Conservation (phyloP, 2,888 invertebrate genomes). For the Prosopocoilus inquinatus region DNA sequence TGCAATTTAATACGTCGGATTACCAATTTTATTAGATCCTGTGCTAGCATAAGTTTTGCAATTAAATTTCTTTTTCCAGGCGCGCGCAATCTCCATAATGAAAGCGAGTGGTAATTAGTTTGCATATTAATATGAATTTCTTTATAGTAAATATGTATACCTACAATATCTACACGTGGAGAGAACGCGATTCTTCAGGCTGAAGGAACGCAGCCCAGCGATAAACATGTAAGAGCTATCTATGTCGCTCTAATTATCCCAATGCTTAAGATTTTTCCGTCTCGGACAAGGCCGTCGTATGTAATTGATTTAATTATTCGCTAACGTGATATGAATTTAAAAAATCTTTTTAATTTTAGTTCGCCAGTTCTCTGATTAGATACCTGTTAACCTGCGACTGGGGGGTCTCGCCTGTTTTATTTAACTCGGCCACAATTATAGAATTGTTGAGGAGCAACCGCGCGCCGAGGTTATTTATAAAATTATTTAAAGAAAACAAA, state of each 20-base stretch:
- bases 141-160: conserved; percentile 3
- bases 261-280: background rate
- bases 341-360: conserved; percentile 15
- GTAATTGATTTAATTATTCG: conserved; percentile 24
- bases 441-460: conserved; percentile 18
- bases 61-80: conserved; percentile 18
- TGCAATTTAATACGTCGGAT: conserved; percentile 12
- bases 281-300: conserved; percentile 18
- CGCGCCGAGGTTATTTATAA: conserved; percentile 22
- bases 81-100: conserved; percentile 9
- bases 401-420: conserved; percentile 21
- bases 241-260: conserved; percentile 1
- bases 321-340: conserved; percentile 20
- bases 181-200: too few species aligned
- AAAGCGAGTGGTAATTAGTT: conserved; percentile 14
- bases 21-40: conserved; percentile 15
- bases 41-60: conserved; percentile 13
- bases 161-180: too few species aligned
- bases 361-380: conserved; percentile 14
- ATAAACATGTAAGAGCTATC: background rate
- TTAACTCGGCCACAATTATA: conserved; percentile 19
- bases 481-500: conserved; percentile 19
- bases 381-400: conserved; percentile 20
- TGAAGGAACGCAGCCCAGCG: background rate
- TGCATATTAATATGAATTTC: conserved; percentile 16